Evolutionary conservation across 2,113 vertebrate genomes (phyloP), one percentile per base, ranked within the genome.

Genomic region (Gymnobelideus leadbeateri): DNA sequence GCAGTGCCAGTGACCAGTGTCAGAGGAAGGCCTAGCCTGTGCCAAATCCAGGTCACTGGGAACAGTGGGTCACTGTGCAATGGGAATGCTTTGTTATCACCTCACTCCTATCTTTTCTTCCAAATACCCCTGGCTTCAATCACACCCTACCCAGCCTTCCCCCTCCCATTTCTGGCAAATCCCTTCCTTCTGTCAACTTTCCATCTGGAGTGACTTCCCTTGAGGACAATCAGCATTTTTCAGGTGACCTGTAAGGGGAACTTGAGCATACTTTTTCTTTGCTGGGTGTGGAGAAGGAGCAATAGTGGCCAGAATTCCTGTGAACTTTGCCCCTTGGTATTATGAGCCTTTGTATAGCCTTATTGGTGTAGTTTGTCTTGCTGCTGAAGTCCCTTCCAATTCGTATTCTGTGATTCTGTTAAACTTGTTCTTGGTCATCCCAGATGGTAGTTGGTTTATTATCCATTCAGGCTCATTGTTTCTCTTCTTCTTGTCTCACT

Each of bases 211-310:
- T 43, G 68, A 84, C n/a, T 84, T 84, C 68, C 68, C 68, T 84
- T 84, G 68, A 43, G 68, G 19, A 84, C n/a, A 43, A 84, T 84
- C 37, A 84, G 37, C 49, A 25, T 53, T 3, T 5, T 94, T 54
- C 68, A 84, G 3, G 1, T 54, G 94, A 94, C 54, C 93, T 94
- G 93, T 55, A 94, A 55, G 94, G 84, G 51, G 54, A 52, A 0
- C 92, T 61, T 95, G 54, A 24, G 61, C 26, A 43, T 12, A 14
- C 31, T 53, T 53, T 46, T 28, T 12, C 46, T 91, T 93, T 91
- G 91, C 95, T 89, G 50, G 84, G 47, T 92, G 57, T 91, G 68
- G 55, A 93, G 89, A 92, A 47, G 50, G 51, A 94, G 89, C 9
- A 89, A 46, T 26, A 89, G 46, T 77, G 90, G 49, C 57, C 26